Base-by-base conservation (phyloP, 2,113 vertebrate species). In the Myotis davidii region DNA sequence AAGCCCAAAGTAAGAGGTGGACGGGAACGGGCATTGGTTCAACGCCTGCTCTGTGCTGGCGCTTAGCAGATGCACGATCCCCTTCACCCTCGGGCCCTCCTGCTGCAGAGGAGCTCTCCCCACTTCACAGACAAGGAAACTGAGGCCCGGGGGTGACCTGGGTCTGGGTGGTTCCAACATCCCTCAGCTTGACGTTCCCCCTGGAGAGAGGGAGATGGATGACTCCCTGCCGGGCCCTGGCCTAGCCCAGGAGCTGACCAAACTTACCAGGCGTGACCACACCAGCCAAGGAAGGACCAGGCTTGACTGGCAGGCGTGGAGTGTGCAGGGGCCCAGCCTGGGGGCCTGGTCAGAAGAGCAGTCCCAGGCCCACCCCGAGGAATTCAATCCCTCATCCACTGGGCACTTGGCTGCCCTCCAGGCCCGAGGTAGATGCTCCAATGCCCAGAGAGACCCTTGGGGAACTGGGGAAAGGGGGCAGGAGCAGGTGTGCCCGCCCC, bases 31-130 rank as follows among this genome's bases (percentile, higher is more conserved):
- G 11, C 8, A 14, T 34, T 17, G 6, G 3, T 45, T 50, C 27
- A 23, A 64, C 2, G 32, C 3, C 50, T 29, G 2, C 65, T 52
- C 3, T 6, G 6, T 11, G 25, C 27, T 0, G 0, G 7, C 2
- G 11, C 50, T 84, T 32, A 50, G 23, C n/a, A 77, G 29, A 48
- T 34, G 21, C 48, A 1, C 3, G 1, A 39, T 56, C 34, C 9
- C 37, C 7, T 50, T 84, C 32, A 73, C 39, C 12, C 70, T 69
- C 13, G 2, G 9, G 37, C 25, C 8, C 9, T 29, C 45, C 74
- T 69, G n/a, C 18, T 42, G n/a, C 32, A 32, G 27, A 50, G 25
- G 32, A 67, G 17, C 23, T 56, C 21, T 70, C 16, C 39, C 61
- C 37, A 67, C 42, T 85, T 70, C 54, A 65, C 56, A 65, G 59